Evolutionary conservation across 2,113 vertebrate species (phyloP), one percentile per base, ranked within the genome.

Genomic region (Typhlomys cinereus): DNA sequence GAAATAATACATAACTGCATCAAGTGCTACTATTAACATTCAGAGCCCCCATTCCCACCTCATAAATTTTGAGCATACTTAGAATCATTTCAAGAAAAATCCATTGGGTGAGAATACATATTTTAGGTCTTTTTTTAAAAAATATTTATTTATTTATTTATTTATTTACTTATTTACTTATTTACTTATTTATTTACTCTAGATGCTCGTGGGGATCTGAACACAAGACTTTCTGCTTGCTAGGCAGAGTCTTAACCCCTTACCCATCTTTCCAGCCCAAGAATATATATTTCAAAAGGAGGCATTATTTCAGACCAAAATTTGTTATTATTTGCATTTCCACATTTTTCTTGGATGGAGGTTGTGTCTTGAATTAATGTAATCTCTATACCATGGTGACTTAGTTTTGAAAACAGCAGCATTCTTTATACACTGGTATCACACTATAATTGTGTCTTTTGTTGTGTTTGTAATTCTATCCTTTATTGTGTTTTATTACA

Each of bases 381-480:
- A 84, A 39, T 75, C 12, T 80, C 15, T 84, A 25, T 34, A 50
- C 13, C n/a, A 79, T 2, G 21, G 46, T 75, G n/a, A 80, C 46
- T n/a, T 79, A 7, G 21, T 81, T 81, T 88, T 83, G 69, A 66
- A 86, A 83, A 86, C 20, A 75, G 14, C 76, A 74, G 27, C 34
- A 74, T 46, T 36, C 29, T 91, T 91, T 67, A 78, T 75, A 87
- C 75, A 84, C n/a, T n/a, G n/a, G n/a, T n/a, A n/a, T n/a, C n/a
- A n/a, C n/a, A n/a, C 2, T 73, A 76, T 34, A 7, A 69, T 20
- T 84, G 6, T 12, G 48, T 57, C 23, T 20, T 89, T 48, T 61
- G n/a, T n/a, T n/a, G n/a, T n/a, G n/a, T n/a, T n/a, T n/a, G n/a
- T n/a, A 46, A 86, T 70, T 75, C 34, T 48, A 92, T 48, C 61